Base-by-base conservation (phyloP, 2,888 invertebrate genomes). In the Caradrina kadenii region DNA sequence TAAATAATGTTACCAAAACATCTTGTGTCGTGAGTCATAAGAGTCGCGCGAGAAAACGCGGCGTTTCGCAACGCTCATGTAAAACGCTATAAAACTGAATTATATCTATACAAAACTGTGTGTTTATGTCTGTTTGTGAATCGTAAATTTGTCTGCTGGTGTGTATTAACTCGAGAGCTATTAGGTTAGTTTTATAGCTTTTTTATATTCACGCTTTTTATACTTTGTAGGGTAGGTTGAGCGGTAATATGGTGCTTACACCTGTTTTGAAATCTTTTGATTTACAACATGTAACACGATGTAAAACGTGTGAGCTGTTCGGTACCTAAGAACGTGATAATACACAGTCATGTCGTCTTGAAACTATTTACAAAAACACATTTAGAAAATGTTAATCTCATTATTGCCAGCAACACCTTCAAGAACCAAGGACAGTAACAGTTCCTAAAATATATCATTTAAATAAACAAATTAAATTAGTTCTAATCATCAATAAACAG, bases 91-190 rank as follows among this genome's bases (percentile, higher is more conserved):
- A 81, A 82, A 84, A 75, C 71, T 84, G 79, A 84, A 76, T 81
- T 84, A 84, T 82, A 49, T 79, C 64, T 79, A 81, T 76, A 82
- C 81, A 80, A 81, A 82, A 84, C 65, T 69, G 62, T 42, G 69
- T 81, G 79, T 84, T 84, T 84, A 84, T 77, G 84, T 79, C 68
- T 81, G 81, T 82, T 84, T 84, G 79, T 81, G 58, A 74, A 79
- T 84, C 84, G 76, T 84, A 84, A 84, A 84, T 81, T 76, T 79
- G 83, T 84, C 79, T 70, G 72, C 69, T 26, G 31, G 74, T 80
- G 65, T 82, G 76, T 82, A 80, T 84, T 76, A 84, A 82, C 67
- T 75, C 73, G 62, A 80, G 72, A 73, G 79, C 82, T 82, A 84
- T 82, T 84, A 79, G 76, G 56, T 82, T 69, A 74, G 77, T 84